Percentiles rank a stretch among this genome's conserved stretches.
Conservation (phyloP, 2,113 vertebrate genomes). For the Neodontobutis hainanensis region DNA sequence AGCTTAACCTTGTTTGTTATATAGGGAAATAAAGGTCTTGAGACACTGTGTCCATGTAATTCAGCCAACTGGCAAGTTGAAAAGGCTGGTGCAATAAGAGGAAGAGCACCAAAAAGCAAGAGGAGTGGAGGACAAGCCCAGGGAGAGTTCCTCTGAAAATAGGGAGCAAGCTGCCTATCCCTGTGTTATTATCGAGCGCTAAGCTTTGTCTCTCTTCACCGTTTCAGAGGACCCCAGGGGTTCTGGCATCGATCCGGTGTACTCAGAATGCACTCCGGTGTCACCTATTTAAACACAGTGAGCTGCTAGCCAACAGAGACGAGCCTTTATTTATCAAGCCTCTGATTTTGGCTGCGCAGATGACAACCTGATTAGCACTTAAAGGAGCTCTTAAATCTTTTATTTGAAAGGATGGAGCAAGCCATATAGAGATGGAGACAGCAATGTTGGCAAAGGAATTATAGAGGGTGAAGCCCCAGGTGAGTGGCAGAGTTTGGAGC, state of each 20-base stretch:
- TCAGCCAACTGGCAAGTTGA: constrained; percentile 51
- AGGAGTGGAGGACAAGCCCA: constrained; percentile 44
- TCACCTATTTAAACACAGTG: constrained; percentile 76
- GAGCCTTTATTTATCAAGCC: constrained; percentile 75
- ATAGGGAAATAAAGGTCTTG: constrained; percentile 38
- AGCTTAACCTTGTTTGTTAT: constrained; percentile 54
- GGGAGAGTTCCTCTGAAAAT: constrained; percentile 61
- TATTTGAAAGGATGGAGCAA: constrained; percentile 50
- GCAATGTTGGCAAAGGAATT: constrained; percentile 41
- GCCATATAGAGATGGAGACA: constrained; percentile 48
- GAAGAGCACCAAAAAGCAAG: constrained; percentile 27
- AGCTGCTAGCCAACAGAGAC: constrained; percentile 68
- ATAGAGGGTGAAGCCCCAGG: constrained; percentile 50
- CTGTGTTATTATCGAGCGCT: constrained; percentile 71
- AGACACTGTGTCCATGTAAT: constrained; percentile 43
- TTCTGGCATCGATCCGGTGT: constrained; percentile 74
- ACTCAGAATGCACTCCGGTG: constrained; percentile 73
- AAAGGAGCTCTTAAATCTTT: constrained; percentile 72
- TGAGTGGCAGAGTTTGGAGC: constrained; percentile 44
- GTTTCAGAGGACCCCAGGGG: constrained; percentile 74
- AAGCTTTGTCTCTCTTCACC: constrained; percentile 76
- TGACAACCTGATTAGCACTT: constrained; percentile 81
- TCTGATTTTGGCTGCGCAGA: constrained; percentile 72
- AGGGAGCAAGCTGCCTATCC: constrained; percentile 64
- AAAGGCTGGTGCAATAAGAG: constrained; percentile 37